Base-by-base conservation (phyloP, 2,888 invertebrate species). In the Pemphredon lugubris region DNA sequence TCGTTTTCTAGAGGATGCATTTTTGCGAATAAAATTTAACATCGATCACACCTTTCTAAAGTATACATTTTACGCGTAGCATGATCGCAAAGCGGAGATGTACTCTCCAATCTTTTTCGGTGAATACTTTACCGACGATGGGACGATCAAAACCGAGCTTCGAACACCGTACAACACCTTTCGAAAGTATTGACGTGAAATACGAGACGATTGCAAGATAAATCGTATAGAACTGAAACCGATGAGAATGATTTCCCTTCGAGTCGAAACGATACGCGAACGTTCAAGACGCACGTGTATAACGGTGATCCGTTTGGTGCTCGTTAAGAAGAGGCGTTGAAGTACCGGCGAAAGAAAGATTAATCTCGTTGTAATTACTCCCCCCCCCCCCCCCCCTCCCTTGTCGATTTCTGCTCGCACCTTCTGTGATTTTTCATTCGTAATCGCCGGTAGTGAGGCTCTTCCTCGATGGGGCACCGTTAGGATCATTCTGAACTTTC, bases 351-450 rank as follows among this genome's bases (percentile, higher is more conserved):
- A 73, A 81, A 73, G 73, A 72, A 75, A 80, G 75, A 84, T 85
- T 77, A 84, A 85, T 85, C 81, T 75, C 53, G 48, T 60, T 65
- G 75, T 79, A 84, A 84, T 82, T 79, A 77, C 76, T 73, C 71
- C 65, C 66, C 48, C 13, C 21, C 76, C 72, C 71, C 65, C 66
- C 48, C 13, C n/a, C n/a, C n/a, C n/a, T n/a, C n/a, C n/a, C 23
- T 18, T 47, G 51, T 64, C 42, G 39, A 47, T 70, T 55, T 21
- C 60, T 53, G 60, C 53, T 50, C 57, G 60, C 55, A n/a, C 58
- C 57, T 59, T 55, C n/a, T 39, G 59, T 58, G 65, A 77, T 80
- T 70, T 72, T 79, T 80, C 67, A 75, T 44, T 44, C 37, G 64
- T 63, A 55, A 75, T 67, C 58, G 55, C n/a, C 54, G 59, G 23